These are phyloP conservation scores for Myotis yumanensis DNA, from an alignment of 2,113 vertebrate species.

Conservation along the genomic window DNA sequence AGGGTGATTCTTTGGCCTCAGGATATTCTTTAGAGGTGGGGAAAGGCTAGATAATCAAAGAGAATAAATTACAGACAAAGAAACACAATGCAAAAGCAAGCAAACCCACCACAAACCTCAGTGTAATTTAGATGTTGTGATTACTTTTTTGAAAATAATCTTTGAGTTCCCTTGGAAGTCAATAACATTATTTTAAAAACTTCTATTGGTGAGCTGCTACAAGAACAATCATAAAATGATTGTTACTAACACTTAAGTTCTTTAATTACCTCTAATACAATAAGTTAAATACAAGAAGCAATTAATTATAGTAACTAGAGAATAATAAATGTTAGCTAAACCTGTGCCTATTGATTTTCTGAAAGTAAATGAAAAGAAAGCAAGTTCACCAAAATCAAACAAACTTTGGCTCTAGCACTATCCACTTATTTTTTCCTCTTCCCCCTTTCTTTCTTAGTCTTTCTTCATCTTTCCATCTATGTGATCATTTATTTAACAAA, in stretches of 20 bases:
- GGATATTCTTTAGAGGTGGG: neutral
- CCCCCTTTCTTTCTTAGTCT: neutral
- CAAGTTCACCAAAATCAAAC: neutral
- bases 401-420: neutral
- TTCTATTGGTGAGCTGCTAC: neutral
- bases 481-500: neutral
- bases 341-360: neutral
- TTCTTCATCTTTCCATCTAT: neutral
- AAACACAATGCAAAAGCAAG: neutral
- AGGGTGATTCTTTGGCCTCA: neutral
- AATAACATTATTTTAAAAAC: slow-evolving; percentile 7
- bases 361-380: neutral
- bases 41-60: neutral
- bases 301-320: neutral
- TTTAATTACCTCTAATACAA: neutral
- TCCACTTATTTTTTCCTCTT: neutral
- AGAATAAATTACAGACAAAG: neutral
- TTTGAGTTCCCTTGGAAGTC: neutral
- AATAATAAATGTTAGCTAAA: neutral
- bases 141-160: slow-evolving; percentile 12
- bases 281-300: neutral
- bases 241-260: neutral
- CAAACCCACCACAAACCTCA: neutral
- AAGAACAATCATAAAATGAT: neutral
- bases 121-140: neutral